A percentile compares a stretch with the other conserved stretches of the same genome.
phyloP scores from a whole-genome alignment of 1,140 invertebrate genomes.

The Achatina immaculata region DNA sequence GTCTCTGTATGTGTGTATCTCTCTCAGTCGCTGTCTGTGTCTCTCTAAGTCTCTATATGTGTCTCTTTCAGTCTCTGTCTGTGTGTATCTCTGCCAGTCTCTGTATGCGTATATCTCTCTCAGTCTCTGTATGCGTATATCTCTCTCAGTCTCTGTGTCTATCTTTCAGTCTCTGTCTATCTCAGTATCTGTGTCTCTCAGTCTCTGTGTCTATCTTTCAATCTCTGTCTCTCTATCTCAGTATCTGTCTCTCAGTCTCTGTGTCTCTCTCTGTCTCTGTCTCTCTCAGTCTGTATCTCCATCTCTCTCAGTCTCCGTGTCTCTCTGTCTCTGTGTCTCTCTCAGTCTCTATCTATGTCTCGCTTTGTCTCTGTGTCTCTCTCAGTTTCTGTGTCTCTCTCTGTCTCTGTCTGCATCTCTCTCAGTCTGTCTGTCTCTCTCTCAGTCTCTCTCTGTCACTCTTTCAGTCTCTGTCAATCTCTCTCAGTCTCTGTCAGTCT shows the following conservation, averaged over 20 bases:
- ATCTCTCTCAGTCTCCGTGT: neutral
- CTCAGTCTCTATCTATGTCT: slow-evolving; percentile 13
- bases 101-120: too few species aligned
- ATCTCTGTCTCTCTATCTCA: slow-evolving; percentile 7
- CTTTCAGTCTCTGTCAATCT: neutral
- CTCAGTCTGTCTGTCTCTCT: slow-evolving; percentile 8
- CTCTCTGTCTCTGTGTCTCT: neutral
- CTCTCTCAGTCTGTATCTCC: slow-evolving; percentile 13
- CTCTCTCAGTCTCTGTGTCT: neutral
- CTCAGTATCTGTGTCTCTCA: slow-evolving; percentile 9
- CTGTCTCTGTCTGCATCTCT: neutral
- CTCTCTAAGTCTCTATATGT: neutral
- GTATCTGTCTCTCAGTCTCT: neutral
- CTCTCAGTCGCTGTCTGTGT: neutral
- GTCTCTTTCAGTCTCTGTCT: neutral
- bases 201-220: slow-evolving; percentile 10
- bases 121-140: neutral
- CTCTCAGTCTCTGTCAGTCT: slow-evolving; percentile 1
- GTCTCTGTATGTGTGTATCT: too few species aligned
- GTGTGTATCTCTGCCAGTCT: neutral
- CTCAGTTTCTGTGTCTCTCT: neutral
- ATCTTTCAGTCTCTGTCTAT: neutral
- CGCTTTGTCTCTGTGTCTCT: neutral
- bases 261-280: slow-evolving; percentile 8
- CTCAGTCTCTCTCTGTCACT: neutral